Percentiles rank a stretch among this genome's conserved stretches.
Conservation (phyloP, 2,113 vertebrate species). For the Crotalus horridus region DNA sequence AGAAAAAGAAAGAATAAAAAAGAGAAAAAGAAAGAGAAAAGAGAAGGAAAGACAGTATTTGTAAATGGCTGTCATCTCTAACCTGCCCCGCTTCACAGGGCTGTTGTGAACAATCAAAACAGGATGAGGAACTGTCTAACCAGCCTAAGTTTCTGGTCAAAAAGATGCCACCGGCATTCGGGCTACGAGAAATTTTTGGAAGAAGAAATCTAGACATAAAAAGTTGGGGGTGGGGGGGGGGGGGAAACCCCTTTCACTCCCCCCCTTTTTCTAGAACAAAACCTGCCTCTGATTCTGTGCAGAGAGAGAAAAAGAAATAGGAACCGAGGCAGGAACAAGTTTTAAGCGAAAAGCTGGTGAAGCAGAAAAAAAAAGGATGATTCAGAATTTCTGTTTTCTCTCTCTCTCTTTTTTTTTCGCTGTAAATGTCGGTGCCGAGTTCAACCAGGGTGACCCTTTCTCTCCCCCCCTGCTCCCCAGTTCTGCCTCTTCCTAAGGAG, state of each 20-base stretch:
- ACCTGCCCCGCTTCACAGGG: neutral
- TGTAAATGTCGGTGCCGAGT: neutral
- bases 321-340: neutral
- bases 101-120: neutral
- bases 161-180: neutral
- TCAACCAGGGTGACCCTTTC: neutral
- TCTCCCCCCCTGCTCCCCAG: neutral
- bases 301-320: neutral
- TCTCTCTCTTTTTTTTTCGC: neutral
- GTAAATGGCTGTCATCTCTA: too few relatives aligned
- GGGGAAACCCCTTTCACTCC: fast-evolving
- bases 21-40: neutral
- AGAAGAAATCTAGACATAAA: neutral
- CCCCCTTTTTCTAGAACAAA: neutral
- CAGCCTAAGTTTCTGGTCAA: neutral
- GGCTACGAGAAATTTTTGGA: neutral
- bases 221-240: neutral
- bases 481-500: neutral
- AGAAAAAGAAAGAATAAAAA: neutral
- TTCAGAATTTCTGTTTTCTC: neutral
- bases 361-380: neutral
- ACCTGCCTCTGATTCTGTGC: neutral
- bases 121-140: neutral
- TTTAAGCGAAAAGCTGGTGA: neutral
- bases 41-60: neutral